Percentiles rank a stretch among this genome's conserved stretches.
These are phyloP conservation scores for Laodelphax striatellus DNA, from an alignment of 1,140 invertebrate genomes.

Conservation along the genomic window DNA sequence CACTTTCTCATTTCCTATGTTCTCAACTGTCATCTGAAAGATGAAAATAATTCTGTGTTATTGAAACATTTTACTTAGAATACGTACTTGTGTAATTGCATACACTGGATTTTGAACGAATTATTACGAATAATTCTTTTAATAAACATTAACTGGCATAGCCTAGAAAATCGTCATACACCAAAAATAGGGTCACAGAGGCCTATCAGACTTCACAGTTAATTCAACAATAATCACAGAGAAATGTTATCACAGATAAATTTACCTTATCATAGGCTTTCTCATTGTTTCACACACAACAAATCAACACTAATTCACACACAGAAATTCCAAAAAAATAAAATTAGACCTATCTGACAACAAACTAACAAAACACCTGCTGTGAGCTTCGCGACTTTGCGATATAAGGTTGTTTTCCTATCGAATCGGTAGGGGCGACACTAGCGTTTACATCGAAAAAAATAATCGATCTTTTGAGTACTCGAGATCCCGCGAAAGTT, in stretches of 20 bases:
- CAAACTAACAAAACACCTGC: conserved; percentile 25
- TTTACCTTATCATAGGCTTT: conserved; percentile 13
- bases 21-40: conserved; percentile 20
- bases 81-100: too few species aligned
- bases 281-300: conserved; percentile 6
- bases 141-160: conserved; percentile 17
- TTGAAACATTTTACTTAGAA: background rate
- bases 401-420: conserved; percentile 16
- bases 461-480: background rate
- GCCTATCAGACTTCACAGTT: background rate
- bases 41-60: conserved; percentile 1
- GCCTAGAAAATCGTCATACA: conserved; percentile 24
- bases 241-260: background rate
- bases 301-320: conserved; percentile 4
- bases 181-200: conserved; percentile 24
- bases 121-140: background rate
- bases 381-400: conserved; percentile 16
- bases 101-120: background rate
- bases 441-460: background rate
- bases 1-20: conserved; percentile 21
- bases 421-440: conserved; percentile 12
- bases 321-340: conserved; percentile 11
- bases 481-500: background rate
- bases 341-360: conserved; percentile 19
- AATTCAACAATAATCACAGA: background rate